A percentile compares a stretch with the other conserved stretches of the same genome.
phyloP scores from a whole-genome alignment of 2,888 invertebrate genomes.

The Habrosyne pyritoides region DNA sequence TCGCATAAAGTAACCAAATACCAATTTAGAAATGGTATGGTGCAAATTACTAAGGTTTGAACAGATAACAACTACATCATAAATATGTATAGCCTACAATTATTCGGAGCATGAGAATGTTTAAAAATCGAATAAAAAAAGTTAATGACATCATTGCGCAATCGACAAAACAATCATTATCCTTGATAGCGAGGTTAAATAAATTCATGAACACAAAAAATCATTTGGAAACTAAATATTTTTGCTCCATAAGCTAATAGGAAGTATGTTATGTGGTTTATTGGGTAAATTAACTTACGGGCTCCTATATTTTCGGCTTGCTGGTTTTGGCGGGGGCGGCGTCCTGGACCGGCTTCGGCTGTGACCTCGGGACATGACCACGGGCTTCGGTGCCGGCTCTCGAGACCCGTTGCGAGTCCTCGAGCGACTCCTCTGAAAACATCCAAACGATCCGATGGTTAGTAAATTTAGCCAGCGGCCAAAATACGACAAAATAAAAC shows the following conservation, averaged over 20 bases:
- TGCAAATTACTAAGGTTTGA: not conserved
- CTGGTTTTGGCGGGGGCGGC: slow-evolving; percentile 78
- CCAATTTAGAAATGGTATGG: too few relatives aligned
- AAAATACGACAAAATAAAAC: slow-evolving; percentile 55
- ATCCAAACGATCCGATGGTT: slow-evolving; percentile 40
- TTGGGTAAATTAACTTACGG: slow-evolving; percentile 60
- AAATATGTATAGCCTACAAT: not conserved
- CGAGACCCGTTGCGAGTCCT: slow-evolving; percentile 79
- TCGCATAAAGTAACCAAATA: too few relatives aligned
- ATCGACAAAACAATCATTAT: slow-evolving; percentile 41
- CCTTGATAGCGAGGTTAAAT: slow-evolving; percentile 74
- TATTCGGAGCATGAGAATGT: not conserved
- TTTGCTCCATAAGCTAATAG: not conserved
- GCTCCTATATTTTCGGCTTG: slow-evolving; percentile 77
- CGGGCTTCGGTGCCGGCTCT: slow-evolving; percentile 70
- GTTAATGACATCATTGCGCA: slow-evolving; percentile 57
- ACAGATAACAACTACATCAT: not conserved
- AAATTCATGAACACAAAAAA: slow-evolving; percentile 28
- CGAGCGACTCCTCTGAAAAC: slow-evolving; percentile 79
- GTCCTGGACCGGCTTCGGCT: slow-evolving; percentile 81
- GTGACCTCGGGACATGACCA: slow-evolving; percentile 73
- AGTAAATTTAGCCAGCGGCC: slow-evolving; percentile 45
- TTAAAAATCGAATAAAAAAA: slow-evolving; percentile 30
- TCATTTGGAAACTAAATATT: slow-evolving; percentile 4
- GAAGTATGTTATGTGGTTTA: not conserved